phyloP scores from a whole-genome alignment of 1,140 invertebrate genomes.

The Rhizoglyphus robini region DNA sequence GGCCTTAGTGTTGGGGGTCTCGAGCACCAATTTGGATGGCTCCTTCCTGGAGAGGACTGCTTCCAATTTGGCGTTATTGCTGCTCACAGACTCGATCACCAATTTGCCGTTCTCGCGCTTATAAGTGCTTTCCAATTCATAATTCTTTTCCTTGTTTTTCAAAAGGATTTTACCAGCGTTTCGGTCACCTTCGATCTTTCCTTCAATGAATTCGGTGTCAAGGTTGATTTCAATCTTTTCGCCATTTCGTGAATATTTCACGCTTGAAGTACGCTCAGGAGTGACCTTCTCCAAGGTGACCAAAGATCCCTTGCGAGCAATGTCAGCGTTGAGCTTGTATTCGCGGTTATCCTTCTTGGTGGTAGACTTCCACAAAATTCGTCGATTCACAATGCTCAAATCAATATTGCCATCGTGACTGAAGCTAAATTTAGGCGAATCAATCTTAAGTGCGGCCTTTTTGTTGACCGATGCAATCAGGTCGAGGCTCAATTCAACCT shows the following conservation, averaged over 20 bases:
- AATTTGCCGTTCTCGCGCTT: constrained; percentile 13
- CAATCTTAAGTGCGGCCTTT: not conserved
- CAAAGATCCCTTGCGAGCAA: not conserved
- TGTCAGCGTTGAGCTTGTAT: not conserved
- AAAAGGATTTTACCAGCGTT: constrained; percentile 3
- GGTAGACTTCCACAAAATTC: not conserved
- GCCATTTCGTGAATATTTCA: constrained; percentile 15
- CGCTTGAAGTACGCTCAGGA: not conserved
- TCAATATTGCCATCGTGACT: constrained; percentile 9
- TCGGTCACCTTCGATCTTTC: constrained; percentile 12
- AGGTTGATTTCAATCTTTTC: constrained; percentile 8
- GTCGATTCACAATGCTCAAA: not conserved
- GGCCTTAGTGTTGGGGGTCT: constrained; percentile 1
- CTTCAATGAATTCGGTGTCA: not conserved
- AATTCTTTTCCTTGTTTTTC: constrained; percentile 7
- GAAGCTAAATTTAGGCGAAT: not conserved
- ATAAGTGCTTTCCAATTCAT: constrained; percentile 15
- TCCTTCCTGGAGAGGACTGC: constrained; percentile 13
- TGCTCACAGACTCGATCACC: constrained; percentile 16
- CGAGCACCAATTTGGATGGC: constrained; percentile 13
- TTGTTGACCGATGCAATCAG: not conserved
- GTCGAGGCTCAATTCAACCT: not conserved
- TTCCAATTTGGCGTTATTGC: constrained; percentile 18
- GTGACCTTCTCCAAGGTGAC: not conserved
- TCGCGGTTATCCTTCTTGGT: constrained; percentile 1